phyloP scores from a whole-genome alignment of 1,140 invertebrate genomes.

The Drosophila gunungcola region DNA sequence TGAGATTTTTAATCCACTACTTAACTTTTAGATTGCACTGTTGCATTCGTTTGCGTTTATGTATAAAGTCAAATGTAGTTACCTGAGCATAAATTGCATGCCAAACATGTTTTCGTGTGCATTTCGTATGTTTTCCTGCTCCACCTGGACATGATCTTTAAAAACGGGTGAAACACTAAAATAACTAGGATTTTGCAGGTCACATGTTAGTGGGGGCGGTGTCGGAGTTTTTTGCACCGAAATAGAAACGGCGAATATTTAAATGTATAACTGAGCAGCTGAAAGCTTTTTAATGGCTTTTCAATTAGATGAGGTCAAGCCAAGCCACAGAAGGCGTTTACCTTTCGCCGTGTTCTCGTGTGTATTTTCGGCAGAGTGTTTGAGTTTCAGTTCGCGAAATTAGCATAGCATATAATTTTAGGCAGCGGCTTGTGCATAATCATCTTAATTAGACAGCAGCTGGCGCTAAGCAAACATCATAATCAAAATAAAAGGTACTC shows the following conservation, averaged over 20 bases:
- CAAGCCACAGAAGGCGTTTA: constrained; percentile 20
- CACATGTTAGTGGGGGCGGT: background rate
- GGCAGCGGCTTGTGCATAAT: constrained; percentile 20
- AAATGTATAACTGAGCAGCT: constrained; percentile 82
- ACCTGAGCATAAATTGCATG: constrained; percentile 49
- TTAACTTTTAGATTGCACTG: constrained; percentile 11
- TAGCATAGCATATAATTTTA: constrained; percentile 41
- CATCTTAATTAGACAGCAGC: constrained; percentile 27
- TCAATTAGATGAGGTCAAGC: constrained; percentile 77
- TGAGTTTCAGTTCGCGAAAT: constrained; percentile 10
- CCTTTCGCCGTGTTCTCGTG: constrained; percentile 6
- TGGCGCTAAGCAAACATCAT: constrained; percentile 3
- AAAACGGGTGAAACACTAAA: constrained; percentile 35
- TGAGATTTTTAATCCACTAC: background rate
- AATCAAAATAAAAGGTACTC: background rate
- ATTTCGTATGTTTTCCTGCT: constrained; percentile 10
- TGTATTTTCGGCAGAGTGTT: constrained; percentile 3
- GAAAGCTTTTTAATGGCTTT: constrained; percentile 83
- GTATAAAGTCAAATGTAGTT: constrained; percentile 37
- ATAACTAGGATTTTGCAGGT: constrained; percentile 29
- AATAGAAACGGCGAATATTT: constrained; percentile 77
- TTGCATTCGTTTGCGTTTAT: constrained; percentile 39
- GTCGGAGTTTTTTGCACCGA: constrained; percentile 22
- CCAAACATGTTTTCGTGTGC: constrained; percentile 34
- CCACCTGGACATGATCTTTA: constrained; percentile 43